Conservation (phyloP, 2,113 vertebrate species). For the Brienomyrus longianalis region DNA sequence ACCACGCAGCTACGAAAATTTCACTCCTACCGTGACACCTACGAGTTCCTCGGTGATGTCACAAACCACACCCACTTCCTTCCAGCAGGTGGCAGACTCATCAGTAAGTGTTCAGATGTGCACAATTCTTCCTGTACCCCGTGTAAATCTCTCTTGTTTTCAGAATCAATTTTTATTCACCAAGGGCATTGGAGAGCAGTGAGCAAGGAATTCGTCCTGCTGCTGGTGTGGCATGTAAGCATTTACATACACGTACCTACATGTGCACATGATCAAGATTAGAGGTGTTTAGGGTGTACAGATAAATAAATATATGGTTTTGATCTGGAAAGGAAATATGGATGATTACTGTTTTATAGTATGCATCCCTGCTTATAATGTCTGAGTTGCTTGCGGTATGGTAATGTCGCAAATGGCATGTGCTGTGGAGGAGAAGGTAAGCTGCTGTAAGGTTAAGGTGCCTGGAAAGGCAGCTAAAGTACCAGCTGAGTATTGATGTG, state of each 20-base stretch:
- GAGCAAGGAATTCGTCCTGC: background rate
- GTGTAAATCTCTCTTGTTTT: background rate
- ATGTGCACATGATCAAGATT: background rate
- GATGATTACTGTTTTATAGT: background rate
- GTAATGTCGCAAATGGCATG: background rate
- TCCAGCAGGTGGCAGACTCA: background rate
- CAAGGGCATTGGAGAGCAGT: background rate
- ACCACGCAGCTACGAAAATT: background rate
- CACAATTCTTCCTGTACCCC: background rate
- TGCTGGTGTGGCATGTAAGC: background rate
- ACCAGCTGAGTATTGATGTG: too few species aligned
- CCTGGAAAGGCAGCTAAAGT: too few species aligned
- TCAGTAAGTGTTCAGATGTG: background rate
- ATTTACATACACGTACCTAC: background rate
- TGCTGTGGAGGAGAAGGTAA: background rate
- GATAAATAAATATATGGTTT: background rate
- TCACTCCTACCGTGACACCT: conserved; percentile 8
- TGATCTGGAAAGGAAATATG: background rate
- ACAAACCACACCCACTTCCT: background rate
- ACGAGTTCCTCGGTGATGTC: background rate
- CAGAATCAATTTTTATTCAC: background rate
- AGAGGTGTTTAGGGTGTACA: background rate
- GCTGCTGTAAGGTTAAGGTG: background rate
- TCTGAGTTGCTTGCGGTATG: background rate
- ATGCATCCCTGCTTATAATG: background rate